A percentile compares a stretch with the other conserved stretches of the same genome.
Conservation (phyloP, 2,888 invertebrate species). For the Nymphalis urticae region DNA sequence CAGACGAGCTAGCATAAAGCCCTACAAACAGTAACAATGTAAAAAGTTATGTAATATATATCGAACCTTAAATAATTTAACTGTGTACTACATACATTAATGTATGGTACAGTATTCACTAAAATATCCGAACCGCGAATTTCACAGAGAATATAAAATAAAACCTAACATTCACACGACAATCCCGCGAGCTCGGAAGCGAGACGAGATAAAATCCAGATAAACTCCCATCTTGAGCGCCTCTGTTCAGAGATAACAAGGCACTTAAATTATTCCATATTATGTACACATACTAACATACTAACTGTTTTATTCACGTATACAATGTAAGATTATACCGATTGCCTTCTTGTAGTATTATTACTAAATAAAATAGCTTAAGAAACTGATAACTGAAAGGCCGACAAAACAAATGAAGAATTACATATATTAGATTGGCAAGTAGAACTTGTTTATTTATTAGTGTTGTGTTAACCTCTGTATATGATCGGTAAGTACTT, state of each 20-base stretch:
- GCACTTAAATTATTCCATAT: neutral
- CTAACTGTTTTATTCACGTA: neutral
- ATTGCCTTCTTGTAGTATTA: neutral
- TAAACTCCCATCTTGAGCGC: constrained; percentile 5
- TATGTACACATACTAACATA: neutral
- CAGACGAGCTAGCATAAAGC: too few relatives aligned
- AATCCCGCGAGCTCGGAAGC: neutral
- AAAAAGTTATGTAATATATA: too few relatives aligned
- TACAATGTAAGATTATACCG: neutral
- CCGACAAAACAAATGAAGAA: too few relatives aligned
- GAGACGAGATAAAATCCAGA: constrained; percentile 6
- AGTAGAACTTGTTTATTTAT: too few relatives aligned
- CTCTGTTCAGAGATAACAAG: constrained; percentile 3
- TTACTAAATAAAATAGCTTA: too few relatives aligned
- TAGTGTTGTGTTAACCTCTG: too few relatives aligned
- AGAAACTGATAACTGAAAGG: too few relatives aligned
- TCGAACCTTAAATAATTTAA: too few relatives aligned
- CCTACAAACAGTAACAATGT: too few relatives aligned
- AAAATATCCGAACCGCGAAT: neutral
- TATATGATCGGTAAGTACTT: too few relatives aligned
- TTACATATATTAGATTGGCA: too few relatives aligned
- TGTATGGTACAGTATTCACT: neutral
- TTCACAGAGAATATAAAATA: neutral
- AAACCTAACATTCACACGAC: neutral
- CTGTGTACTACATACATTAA: too few relatives aligned